A percentile compares a stretch with the other conserved stretches of the same genome.
These are phyloP conservation scores for Scelioninae gen. 1 DNA, from an alignment of 2,888 invertebrate species.

Conservation along the genomic window DNA sequence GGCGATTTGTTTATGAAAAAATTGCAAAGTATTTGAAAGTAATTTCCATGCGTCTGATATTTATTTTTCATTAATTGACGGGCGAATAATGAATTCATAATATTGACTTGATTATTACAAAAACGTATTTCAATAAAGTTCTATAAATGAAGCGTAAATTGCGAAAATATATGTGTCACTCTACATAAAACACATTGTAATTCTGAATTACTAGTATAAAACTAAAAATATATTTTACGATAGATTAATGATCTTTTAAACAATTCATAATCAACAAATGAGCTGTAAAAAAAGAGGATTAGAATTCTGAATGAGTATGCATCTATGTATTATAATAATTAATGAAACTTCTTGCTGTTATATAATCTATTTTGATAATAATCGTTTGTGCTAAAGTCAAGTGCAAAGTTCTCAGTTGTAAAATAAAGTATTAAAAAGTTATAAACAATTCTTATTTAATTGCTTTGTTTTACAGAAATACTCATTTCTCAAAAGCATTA, in stretches of 20 bases:
- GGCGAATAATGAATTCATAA: neutral
- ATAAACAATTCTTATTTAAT: too few species aligned
- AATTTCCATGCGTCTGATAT: neutral
- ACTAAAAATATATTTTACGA: too few species aligned
- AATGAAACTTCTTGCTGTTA: neutral
- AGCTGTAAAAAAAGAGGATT: too few species aligned
- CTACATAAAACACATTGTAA: neutral
- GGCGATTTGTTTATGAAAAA: slow-evolving; percentile 22
- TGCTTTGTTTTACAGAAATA: too few species aligned
- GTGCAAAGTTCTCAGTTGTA: neutral
- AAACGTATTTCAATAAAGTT: neutral
- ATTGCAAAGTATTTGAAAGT: neutral
- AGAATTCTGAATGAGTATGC: neutral
- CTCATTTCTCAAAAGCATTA: too few species aligned
- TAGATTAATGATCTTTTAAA: too few species aligned
- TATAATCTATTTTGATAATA: neutral
- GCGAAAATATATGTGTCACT: neutral
- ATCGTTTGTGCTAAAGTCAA: neutral
- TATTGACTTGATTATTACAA: slow-evolving; percentile 4
- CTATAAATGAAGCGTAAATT: slow-evolving; percentile 8
- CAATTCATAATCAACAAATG: too few species aligned
- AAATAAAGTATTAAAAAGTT: too few species aligned
- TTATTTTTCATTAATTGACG: slow-evolving; percentile 14
- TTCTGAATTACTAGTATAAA: too few species aligned
- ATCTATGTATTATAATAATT: neutral